Conservation (phyloP, 2,113 vertebrate genomes). For the Rhinoptilus africanus region DNA sequence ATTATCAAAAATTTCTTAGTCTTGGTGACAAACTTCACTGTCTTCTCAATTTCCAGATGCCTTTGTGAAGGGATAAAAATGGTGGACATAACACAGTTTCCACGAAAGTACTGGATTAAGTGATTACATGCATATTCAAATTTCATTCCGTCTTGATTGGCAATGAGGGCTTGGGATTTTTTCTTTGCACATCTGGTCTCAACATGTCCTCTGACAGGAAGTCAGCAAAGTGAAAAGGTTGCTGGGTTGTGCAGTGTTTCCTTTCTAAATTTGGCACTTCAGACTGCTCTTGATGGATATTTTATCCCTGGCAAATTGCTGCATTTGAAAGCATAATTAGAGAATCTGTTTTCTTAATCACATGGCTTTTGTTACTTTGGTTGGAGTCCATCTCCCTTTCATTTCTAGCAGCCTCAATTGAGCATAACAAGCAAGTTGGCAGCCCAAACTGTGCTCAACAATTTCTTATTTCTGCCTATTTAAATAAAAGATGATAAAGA, state of each 20-base stretch:
- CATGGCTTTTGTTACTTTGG: conserved; percentile 79
- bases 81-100: conserved; percentile 40
- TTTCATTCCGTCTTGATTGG: conserved; percentile 61
- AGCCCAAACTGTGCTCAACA: conserved; percentile 51
- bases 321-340: conserved; percentile 93
- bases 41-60: conserved; percentile 25
- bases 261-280: conserved; percentile 84
- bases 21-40: not conserved
- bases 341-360: conserved; percentile 95
- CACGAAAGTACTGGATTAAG: conserved; percentile 56
- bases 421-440: conserved; percentile 68
- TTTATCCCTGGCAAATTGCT: conserved; percentile 94
- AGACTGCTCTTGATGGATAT: conserved; percentile 93
- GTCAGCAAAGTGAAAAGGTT: conserved; percentile 84
- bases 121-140: conserved; percentile 67
- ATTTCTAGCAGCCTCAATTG: conserved; percentile 66
- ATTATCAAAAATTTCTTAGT: not conserved
- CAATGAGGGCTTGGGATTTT: conserved; percentile 38
- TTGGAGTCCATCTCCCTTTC: conserved; percentile 74
- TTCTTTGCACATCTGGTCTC: conserved; percentile 87
- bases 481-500: conserved; percentile 68
- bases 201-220: conserved; percentile 91
- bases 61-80: conserved; percentile 33
- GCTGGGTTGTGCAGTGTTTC: conserved; percentile 86
- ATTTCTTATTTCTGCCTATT: conserved; percentile 66